Percentiles rank a stretch among this genome's conserved stretches.
Evolutionary conservation across 2,113 vertebrate genomes (phyloP).

Genomic region (Spheniscus mendiculus): DNA sequence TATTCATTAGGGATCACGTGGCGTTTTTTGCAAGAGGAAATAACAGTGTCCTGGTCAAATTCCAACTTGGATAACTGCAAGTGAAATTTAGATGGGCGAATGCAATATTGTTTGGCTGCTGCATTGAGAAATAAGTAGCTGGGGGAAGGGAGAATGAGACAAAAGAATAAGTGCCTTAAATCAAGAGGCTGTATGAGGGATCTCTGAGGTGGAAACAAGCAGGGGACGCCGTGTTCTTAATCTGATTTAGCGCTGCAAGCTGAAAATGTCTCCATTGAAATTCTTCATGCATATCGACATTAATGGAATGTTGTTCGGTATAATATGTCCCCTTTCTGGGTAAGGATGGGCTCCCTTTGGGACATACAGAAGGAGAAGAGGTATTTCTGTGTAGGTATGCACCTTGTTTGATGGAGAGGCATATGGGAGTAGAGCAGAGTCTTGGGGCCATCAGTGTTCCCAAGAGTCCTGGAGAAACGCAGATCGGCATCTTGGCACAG

Average conservation of each 20-base stretch:
- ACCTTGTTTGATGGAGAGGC: neutral
- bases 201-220: neutral
- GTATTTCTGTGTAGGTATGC: neutral
- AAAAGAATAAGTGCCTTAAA: neutral
- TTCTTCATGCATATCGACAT: neutral
- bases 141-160: neutral
- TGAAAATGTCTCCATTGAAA: neutral
- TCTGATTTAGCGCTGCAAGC: neutral
- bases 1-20: neutral
- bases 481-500: neutral
- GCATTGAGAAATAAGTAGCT: neutral
- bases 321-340: neutral
- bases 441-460: neutral
- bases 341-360: neutral
- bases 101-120: no score
- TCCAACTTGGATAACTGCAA: neutral
- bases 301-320: neutral
- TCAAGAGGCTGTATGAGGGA: neutral
- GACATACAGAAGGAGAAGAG: neutral
- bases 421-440: neutral
- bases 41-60: constrained; percentile 12
- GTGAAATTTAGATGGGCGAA: neutral
- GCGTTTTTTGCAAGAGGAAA: neutral
- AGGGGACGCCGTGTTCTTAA: neutral
- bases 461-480: fast-evolving